Conservation (phyloP, 2,888 invertebrate genomes). For the Nebria brevicollis region DNA sequence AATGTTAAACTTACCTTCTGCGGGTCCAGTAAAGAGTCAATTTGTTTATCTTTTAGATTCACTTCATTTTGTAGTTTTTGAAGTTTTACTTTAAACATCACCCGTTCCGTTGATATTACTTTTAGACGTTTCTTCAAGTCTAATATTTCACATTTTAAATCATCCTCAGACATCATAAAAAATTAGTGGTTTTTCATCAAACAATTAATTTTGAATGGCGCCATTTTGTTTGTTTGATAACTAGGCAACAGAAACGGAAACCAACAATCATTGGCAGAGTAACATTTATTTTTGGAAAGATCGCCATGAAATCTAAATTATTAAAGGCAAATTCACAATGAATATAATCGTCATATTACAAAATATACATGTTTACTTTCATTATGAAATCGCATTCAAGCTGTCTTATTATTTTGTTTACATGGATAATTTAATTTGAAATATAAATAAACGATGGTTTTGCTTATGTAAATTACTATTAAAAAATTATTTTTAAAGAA, state of each 20-base stretch:
- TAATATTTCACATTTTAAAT: slow-evolving; percentile 54
- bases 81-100: slow-evolving; percentile 56
- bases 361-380: too few species aligned
- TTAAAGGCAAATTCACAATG: too few species aligned
- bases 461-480: too few species aligned
- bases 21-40: slow-evolving; percentile 54
- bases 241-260: background rate
- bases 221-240: slow-evolving; percentile 40
- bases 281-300: too few species aligned
- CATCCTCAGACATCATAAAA: slow-evolving; percentile 48
- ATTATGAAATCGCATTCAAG: too few species aligned
- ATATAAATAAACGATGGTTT: too few species aligned
- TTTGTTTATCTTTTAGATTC: slow-evolving; percentile 54
- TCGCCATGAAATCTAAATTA: too few species aligned
- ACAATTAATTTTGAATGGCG: slow-evolving; percentile 23
- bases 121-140: slow-evolving; percentile 54
- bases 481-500: too few species aligned
- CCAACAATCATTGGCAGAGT: too few species aligned
- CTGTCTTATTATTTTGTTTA: too few species aligned
- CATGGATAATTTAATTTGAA: too few species aligned
- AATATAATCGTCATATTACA: too few species aligned
- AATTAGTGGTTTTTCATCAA: background rate
- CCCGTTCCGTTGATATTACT: slow-evolving; percentile 53
- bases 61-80: slow-evolving; percentile 55
- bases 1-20: slow-evolving; percentile 47